Conservation (phyloP, 2,888 invertebrate species). For the Drosophila longiperda region DNA sequence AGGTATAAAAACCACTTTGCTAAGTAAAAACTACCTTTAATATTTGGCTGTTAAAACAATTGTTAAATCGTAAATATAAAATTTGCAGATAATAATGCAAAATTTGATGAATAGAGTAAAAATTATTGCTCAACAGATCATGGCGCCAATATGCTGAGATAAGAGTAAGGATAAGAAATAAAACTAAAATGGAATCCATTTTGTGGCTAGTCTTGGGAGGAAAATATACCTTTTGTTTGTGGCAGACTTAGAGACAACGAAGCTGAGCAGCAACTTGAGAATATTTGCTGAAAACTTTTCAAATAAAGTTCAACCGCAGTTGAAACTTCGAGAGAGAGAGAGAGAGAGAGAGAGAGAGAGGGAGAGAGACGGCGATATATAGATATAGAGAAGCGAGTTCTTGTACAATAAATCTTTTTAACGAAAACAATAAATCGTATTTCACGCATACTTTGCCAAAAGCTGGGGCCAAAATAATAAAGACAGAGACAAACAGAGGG, state of each 20-base stretch:
- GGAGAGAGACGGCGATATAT: not conserved
- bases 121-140: not conserved
- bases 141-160: slow-evolving; percentile 4
- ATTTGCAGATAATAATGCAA: not conserved
- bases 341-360: not conserved
- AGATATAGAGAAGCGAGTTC: slow-evolving; percentile 22
- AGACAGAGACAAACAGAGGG: slow-evolving; percentile 34
- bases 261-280: slow-evolving; percentile 20
- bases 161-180: slow-evolving; percentile 4
- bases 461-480: slow-evolving; percentile 58
- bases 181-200: slow-evolving; percentile 16
- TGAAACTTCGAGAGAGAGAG: slow-evolving; percentile 13
- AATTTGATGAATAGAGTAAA: not conserved
- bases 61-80: not conserved
- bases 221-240: slow-evolving; percentile 30
- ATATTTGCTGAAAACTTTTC: slow-evolving; percentile 67
- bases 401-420: slow-evolving; percentile 75
- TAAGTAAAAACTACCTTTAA: not conserved
- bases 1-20: not conserved
- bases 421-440: slow-evolving; percentile 79
- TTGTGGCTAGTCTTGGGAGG: slow-evolving; percentile 14
- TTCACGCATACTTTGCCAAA: slow-evolving; percentile 73
- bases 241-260: slow-evolving; percentile 5
- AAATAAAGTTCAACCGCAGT: slow-evolving; percentile 67
- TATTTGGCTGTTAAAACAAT: not conserved